These are phyloP conservation scores for Zeugodacus cucurbitae DNA, from an alignment of 1,140 invertebrate genomes.

Conservation along the genomic window DNA sequence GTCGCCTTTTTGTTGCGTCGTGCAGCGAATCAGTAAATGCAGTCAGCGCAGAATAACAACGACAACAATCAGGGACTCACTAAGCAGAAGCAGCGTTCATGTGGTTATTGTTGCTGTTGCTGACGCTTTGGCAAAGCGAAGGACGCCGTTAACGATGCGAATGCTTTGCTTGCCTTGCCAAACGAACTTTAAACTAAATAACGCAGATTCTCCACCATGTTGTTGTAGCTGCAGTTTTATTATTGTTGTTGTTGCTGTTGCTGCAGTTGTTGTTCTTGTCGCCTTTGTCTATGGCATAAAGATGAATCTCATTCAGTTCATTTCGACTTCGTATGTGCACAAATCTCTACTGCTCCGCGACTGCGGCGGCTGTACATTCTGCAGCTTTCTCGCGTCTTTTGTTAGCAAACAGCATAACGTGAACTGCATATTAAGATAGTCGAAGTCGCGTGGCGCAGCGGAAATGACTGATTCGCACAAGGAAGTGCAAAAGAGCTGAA, in stretches of 20 bases:
- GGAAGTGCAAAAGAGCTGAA: constrained; percentile 9
- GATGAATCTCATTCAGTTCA: constrained; percentile 27
- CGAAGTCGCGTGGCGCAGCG: background rate
- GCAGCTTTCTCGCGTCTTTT: background rate
- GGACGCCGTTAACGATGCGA: constrained; percentile 11
- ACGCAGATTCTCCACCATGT: background rate
- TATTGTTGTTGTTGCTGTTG: constrained; percentile 45
- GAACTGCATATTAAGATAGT: constrained; percentile 25
- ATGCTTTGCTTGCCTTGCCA: background rate
- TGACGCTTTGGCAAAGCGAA: background rate
- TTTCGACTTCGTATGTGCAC: background rate
- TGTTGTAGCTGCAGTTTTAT: background rate
- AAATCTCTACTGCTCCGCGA: background rate
- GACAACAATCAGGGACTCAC: background rate
- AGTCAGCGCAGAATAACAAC: background rate
- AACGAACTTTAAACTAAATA: background rate
- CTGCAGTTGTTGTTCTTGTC: constrained; percentile 43
- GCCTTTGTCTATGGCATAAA: constrained; percentile 36
- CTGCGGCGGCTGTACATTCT: background rate
- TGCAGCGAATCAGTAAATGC: background rate
- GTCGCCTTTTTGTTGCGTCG: background rate
- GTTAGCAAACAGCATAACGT: constrained; percentile 47
- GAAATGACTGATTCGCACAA: constrained; percentile 35
- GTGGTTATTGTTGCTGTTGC: background rate
- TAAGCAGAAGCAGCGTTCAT: background rate